Evolutionary conservation across 2,113 vertebrate species (phyloP), one percentile per base, ranked within the genome.

Genomic region (Cricetomys ansorgei): DNA sequence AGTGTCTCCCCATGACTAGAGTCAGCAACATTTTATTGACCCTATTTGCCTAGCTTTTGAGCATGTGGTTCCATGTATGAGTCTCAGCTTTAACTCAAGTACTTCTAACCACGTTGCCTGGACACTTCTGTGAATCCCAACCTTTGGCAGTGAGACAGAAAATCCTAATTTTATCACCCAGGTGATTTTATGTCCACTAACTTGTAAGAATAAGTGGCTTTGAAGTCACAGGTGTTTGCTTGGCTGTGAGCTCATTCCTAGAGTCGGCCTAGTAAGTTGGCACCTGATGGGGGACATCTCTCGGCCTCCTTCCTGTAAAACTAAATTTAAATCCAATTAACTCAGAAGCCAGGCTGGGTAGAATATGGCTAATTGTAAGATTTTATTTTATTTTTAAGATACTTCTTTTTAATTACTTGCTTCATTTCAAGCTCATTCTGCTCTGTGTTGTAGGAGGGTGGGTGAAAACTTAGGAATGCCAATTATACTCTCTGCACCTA

Each of bases 311-410:
- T 79, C n/a, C 59, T 81, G 0, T 57, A 83, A 79, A 69, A 94
- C 31, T 88, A 90, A 87, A 85, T 84, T 67, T 86, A 77, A 85
- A 89, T 77, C n/a, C 37, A 86, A 11, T 94, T 85, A 79, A 92
- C 70, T 93, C 45, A 67, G 59, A 43, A 73, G 55, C 67, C 92
- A n/a, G 77, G 19, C 45, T 96, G 43, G 21, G 59, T 79, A 80
- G 16, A 6, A n/a, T 83, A 88, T 62, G 21, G 57, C 70, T 88
- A 53, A 73, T 45, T 62, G 21, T 84, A 50, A 59, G 34, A 62
- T 48, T 86, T 40, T 50, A 17, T 16, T 19, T 45, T 53, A 31
- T 79, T 79, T 11, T 27, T 73, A 88, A 73, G 76, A 34, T 87
- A 75, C 69, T 69, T 84, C 31, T 13, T 40, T 31, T 53, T 73